Percentiles rank a stretch among this genome's conserved stretches.
phyloP scores from a whole-genome alignment of 2,113 vertebrate species.

The Conger conger region DNA sequence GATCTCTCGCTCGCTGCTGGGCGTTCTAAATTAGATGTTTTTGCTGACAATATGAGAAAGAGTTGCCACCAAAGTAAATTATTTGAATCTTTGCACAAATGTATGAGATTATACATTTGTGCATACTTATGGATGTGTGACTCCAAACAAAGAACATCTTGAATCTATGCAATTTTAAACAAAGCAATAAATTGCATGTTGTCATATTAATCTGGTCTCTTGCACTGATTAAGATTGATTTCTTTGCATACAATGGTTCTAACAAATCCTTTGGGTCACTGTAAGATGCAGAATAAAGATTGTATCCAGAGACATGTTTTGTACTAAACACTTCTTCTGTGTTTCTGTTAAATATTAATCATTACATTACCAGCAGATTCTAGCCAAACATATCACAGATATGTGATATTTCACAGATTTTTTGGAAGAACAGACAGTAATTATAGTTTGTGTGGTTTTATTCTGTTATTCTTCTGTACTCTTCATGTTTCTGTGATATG shows the following conservation, averaged over 20 bases:
- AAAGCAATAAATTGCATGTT: neutral
- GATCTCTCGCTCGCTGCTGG: neutral
- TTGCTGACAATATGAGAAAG: neutral
- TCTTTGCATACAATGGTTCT: neutral
- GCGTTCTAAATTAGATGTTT: neutral
- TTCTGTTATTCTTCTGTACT: too few relatives aligned
- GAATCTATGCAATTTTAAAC: neutral
- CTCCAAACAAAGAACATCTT: neutral
- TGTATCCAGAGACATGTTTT: neutral
- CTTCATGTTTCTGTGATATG: neutral
- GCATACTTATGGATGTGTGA: neutral
- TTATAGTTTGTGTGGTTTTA: too few relatives aligned
- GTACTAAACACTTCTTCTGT: neutral
- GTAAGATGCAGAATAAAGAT: neutral
- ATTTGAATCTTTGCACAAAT: neutral
- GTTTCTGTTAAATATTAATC: neutral
- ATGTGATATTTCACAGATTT: neutral
- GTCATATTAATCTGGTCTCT: neutral
- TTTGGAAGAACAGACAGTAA: neutral
- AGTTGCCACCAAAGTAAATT: neutral
- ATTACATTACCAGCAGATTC: neutral
- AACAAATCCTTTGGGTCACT: neutral
- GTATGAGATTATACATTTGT: neutral
- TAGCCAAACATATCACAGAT: neutral
- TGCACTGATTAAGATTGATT: neutral